Percentiles rank a stretch among this genome's conserved stretches.
phyloP scores from a whole-genome alignment of 2,888 invertebrate species.

The Amblyjoppa proteus region DNA sequence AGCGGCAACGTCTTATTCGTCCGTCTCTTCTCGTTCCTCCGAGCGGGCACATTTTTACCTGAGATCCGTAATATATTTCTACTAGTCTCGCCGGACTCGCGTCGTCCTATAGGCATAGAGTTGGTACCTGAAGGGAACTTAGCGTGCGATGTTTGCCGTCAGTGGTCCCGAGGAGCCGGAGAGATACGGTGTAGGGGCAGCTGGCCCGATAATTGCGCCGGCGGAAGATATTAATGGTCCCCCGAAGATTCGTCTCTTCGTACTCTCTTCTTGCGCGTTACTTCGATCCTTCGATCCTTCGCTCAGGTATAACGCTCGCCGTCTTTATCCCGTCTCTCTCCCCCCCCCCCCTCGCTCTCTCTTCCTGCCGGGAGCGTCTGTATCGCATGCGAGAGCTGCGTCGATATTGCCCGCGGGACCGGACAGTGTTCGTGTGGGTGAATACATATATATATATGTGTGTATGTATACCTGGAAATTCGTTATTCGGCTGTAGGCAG shows the following conservation, averaged over 20 bases:
- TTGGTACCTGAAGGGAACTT: conserved; percentile 9
- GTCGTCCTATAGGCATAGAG: conserved; percentile 3
- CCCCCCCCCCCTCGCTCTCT: no score
- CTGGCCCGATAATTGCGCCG: conserved; percentile 82
- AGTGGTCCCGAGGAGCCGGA: conserved; percentile 19
- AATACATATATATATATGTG: conserved; percentile 54
- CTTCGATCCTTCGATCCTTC: conserved; percentile 28
- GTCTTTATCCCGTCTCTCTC: background rate
- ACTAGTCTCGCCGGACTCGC: conserved; percentile 1
- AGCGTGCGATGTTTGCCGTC: conserved; percentile 4
- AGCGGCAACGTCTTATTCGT: conserved; percentile 1
- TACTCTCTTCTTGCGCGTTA: conserved; percentile 59
- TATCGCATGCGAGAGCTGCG: background rate
- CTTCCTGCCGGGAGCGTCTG: background rate
- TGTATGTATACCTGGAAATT: conserved; percentile 57
- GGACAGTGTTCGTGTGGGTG: conserved; percentile 58
- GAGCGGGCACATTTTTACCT: conserved; percentile 11
- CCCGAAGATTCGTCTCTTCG: conserved; percentile 76
- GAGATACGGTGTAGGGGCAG: conserved; percentile 74
- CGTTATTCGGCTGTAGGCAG: conserved; percentile 1
- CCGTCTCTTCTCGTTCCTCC: background rate
- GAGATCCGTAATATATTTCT: conserved; percentile 11
- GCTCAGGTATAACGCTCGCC: conserved; percentile 54
- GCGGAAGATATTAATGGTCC: conserved; percentile 79
- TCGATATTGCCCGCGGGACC: background rate